Percentiles rank a stretch among this genome's conserved stretches.
phyloP scores from a whole-genome alignment of 2,797 vertebrate species.

The Siniperca scherzeri region DNA sequence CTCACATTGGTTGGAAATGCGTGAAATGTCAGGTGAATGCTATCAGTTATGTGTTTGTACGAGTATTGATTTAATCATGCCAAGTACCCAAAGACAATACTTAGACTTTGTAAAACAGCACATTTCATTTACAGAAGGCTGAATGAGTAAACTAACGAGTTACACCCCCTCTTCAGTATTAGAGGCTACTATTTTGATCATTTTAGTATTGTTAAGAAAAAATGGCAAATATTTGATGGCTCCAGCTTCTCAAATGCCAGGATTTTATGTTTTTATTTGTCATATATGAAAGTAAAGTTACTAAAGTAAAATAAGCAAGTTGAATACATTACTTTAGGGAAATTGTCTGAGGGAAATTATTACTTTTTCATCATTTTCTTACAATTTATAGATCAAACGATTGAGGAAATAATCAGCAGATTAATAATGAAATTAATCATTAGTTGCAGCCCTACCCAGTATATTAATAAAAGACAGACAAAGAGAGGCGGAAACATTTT shows the following conservation, averaged over 20 bases:
- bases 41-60: conserved; percentile 31
- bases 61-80: conserved; percentile 32
- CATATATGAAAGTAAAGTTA: neutral
- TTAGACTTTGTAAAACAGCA: conserved; percentile 14
- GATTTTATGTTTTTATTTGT: neutral
- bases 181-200: neutral
- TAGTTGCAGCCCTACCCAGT: neutral
- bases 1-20: conserved; percentile 32
- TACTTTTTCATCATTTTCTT: neutral
- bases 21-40: conserved; percentile 47
- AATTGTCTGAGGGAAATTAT: neutral
- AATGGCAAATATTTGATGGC: neutral
- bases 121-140: conserved; percentile 4
- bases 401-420: too few relatives aligned
- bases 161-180: neutral
- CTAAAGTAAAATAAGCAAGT: too few relatives aligned
- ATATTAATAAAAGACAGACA: neutral
- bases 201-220: neutral
- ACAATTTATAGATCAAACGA: neutral
- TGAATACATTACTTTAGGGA: too few relatives aligned
- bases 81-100: conserved; percentile 20
- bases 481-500: neutral
- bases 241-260: neutral
- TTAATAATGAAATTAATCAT: too few relatives aligned
- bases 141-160: neutral